A percentile compares a stretch with the other conserved stretches of the same genome.
Evolutionary conservation across 1,140 invertebrate genomes (phyloP).

Genomic region (Belonocnema kinseyi): DNA sequence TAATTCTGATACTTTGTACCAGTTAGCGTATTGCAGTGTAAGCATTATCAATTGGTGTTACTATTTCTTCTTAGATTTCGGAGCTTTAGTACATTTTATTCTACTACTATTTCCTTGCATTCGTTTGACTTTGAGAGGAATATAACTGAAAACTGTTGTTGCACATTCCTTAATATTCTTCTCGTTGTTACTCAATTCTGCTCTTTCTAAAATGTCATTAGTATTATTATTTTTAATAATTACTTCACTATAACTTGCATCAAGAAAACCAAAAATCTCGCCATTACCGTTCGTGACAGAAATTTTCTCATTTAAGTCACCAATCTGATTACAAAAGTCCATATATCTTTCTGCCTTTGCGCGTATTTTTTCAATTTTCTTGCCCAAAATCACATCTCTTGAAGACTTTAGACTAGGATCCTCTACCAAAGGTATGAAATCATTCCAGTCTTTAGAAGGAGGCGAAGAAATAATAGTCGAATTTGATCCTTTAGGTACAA

Average conservation of each 20-base stretch:
- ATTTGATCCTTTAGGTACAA: constrained; percentile 10
- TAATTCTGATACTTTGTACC: too few species aligned
- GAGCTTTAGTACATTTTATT: constrained; percentile 63
- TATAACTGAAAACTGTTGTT: constrained; percentile 46
- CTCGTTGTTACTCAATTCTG: constrained; percentile 35
- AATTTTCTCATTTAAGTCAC: constrained; percentile 48
- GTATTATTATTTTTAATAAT: constrained; percentile 35
- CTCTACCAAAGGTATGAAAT: constrained; percentile 38
- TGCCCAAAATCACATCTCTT: neutral
- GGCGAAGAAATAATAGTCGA: neutral
- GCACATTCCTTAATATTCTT: neutral
- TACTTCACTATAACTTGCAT: constrained; percentile 27
- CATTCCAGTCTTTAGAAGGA: neutral
- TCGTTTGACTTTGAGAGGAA: constrained; percentile 68
- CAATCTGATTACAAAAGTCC: neutral
- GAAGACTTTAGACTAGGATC: neutral
- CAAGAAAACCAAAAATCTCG: constrained; percentile 33
- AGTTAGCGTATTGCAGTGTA: too few species aligned
- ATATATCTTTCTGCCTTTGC: neutral
- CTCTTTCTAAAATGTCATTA: constrained; percentile 7
- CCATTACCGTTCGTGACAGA: constrained; percentile 54
- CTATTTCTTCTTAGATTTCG: constrained; percentile 60
- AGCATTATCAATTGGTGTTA: neutral
- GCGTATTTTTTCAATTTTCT: neutral
- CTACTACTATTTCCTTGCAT: constrained; percentile 64